phyloP scores from a whole-genome alignment of 1,140 invertebrate species.

The Eueides isabella region DNA sequence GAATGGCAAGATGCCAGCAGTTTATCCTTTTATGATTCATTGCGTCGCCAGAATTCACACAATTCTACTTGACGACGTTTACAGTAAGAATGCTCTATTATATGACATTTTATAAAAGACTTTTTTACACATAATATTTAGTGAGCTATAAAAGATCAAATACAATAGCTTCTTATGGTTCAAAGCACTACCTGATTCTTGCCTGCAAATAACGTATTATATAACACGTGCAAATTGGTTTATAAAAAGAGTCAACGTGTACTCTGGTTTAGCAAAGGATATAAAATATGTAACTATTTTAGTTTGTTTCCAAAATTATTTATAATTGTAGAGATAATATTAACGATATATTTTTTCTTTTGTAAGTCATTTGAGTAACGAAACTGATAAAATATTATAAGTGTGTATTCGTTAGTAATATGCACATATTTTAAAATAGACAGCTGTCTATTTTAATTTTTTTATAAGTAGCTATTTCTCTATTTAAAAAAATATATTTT shows the following conservation, averaged over 20 bases:
- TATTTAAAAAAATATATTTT: too few relatives aligned
- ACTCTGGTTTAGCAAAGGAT: background rate
- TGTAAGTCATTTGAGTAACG: too few relatives aligned
- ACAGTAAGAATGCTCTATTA: conserved; percentile 7
- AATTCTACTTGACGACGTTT: conserved; percentile 31
- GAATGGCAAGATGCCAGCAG: conserved; percentile 49
- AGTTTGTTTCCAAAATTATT: background rate
- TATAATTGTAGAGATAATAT: too few relatives aligned
- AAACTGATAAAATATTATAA: too few relatives aligned
- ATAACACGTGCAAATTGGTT: background rate
- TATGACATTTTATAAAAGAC: background rate
- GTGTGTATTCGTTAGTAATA: too few relatives aligned
- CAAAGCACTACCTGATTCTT: background rate
- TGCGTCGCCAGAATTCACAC: conserved; percentile 30
- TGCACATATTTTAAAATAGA: too few relatives aligned
- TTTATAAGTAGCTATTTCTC: too few relatives aligned
- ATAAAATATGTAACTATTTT: too few relatives aligned
- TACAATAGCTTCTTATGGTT: background rate
- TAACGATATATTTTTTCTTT: too few relatives aligned
- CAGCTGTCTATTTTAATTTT: too few relatives aligned
- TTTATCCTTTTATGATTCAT: conserved; percentile 45
- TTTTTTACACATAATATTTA: background rate
- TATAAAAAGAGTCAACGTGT: background rate
- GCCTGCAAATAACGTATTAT: background rate
- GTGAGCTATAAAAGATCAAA: background rate